Base-by-base conservation (phyloP, 37 sponge, comb jelly and placozoan genomes). In the Eunapius fragilis region DNA sequence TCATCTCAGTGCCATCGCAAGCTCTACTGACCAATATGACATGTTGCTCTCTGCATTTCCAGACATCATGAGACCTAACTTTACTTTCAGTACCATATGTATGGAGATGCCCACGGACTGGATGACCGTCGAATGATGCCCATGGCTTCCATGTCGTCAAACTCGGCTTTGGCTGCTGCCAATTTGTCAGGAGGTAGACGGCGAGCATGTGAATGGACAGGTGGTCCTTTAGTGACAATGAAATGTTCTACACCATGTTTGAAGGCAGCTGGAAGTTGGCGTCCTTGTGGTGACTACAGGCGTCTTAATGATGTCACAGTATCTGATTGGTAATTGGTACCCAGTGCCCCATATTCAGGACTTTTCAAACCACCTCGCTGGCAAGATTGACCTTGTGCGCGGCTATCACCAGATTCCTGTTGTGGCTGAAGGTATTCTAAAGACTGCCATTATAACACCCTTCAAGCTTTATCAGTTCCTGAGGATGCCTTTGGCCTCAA, bases 401-500 rank as follows among this genome's bases (percentile, higher is more conserved):
- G 80, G 27, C 26, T 87, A 80, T 68, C 87, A 87, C 81, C 87
- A 87, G 81, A 87, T 87, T 37, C 87, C 87, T 2, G 81, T 87
- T n/a, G 47, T 31, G 32, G 75, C 31, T 47, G 74, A 19, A 33
- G 75, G 73, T 58, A 71, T 83, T n/a, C 84, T 67, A 74, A 83
- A 83, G 67, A 83, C 67, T 7, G 84, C 84, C 6, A 76, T 69
- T n/a, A 37, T 37, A 27, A 79, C 68, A 14, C 69, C 68, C 27
- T 50, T 50, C 67, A 35, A 6, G n/a, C 67, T 67, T n/a, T 80
- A 33, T 80, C 28, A 48, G 31, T 80, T 80, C 69, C 80, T 80
- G 45, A 71, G 73, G 24, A 86, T 79, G 73, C 80, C 3, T 79
- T 86, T 27, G 87, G 87, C 19, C 12, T 78, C 37, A 79, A 83